phyloP scores from a whole-genome alignment of 1,140 invertebrate genomes.

The Polyergus mexicanus region DNA sequence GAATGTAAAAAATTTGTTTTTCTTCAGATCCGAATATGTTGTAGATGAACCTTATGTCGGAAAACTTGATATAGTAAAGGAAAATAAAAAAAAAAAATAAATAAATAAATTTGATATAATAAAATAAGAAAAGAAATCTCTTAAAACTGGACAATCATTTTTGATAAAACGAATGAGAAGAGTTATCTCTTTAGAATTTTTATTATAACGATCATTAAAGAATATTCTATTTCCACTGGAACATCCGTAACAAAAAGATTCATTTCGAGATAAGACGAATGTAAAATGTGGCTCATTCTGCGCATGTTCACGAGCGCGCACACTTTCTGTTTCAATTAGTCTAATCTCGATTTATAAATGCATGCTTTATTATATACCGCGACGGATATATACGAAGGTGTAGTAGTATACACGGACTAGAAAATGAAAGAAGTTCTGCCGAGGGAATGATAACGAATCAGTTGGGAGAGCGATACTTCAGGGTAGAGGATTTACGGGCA shows the following conservation, averaged over 20 bases:
- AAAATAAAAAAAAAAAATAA: too few species aligned
- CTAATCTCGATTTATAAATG: slow-evolving; percentile 47
- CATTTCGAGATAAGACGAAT: slow-evolving; percentile 30
- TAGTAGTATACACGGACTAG: slow-evolving; percentile 40
- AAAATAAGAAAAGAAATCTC: too few species aligned
- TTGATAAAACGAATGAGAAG: neutral
- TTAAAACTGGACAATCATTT: neutral
- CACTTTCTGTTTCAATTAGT: slow-evolving; percentile 66
- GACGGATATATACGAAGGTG: slow-evolving; percentile 36
- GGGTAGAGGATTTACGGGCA: neutral
- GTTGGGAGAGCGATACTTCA: neutral
- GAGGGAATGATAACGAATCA: slow-evolving; percentile 44
- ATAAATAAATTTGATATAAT: too few species aligned
- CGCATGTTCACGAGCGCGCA: neutral
- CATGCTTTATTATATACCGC: slow-evolving; percentile 55
- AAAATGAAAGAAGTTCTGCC: slow-evolving; percentile 67
- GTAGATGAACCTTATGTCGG: neutral
- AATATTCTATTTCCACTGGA: neutral
- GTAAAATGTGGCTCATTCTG: slow-evolving; percentile 3
- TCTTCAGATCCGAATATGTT: neutral
- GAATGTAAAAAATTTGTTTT: neutral
- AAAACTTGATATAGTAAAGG: neutral
- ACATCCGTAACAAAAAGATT: slow-evolving; percentile 4
- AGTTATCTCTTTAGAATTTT: neutral
- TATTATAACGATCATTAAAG: neutral